These are phyloP conservation scores for Pristionchus exspectatus DNA, from an alignment of 2,888 invertebrate genomes.

Conservation along the genomic window DNA sequence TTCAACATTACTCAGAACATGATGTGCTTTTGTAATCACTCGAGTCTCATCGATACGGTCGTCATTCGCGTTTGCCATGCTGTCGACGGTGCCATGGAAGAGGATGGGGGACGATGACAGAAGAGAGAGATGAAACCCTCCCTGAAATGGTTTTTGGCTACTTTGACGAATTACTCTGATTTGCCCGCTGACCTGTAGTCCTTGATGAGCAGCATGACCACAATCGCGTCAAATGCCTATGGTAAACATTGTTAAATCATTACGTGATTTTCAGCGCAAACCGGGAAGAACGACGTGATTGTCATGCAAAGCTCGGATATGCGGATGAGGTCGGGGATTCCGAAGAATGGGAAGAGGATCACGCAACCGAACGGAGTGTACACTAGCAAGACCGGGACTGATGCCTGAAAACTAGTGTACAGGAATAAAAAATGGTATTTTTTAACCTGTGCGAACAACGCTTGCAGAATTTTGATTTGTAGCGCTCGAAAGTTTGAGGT, in stretches of 20 bases:
- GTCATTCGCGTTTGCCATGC: neutral
- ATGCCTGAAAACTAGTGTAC: neutral
- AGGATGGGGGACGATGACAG: neutral
- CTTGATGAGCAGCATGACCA: neutral
- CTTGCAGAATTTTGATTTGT: neutral
- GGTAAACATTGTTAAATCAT: no score
- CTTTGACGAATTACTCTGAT: no score
- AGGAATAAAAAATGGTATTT: no score
- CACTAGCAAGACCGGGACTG: neutral
- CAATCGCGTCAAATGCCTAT: neutral
- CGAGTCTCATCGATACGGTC: neutral
- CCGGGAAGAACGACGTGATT: neutral
- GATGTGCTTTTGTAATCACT: neutral
- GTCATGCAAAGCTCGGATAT: neutral
- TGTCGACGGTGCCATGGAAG: neutral
- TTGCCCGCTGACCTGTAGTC: slow-evolving; percentile 31
- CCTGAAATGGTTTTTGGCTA: no score
- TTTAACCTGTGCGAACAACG: neutral
- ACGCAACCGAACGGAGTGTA: neutral
- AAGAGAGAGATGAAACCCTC: neutral
- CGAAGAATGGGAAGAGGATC: neutral
- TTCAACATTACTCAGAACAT: neutral
- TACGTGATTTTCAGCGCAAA: neutral
- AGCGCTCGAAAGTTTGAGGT: neutral
- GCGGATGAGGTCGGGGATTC: neutral